These are phyloP conservation scores for Elysia chlorotica DNA, from an alignment of 1,140 invertebrate species.

Conservation along the genomic window DNA sequence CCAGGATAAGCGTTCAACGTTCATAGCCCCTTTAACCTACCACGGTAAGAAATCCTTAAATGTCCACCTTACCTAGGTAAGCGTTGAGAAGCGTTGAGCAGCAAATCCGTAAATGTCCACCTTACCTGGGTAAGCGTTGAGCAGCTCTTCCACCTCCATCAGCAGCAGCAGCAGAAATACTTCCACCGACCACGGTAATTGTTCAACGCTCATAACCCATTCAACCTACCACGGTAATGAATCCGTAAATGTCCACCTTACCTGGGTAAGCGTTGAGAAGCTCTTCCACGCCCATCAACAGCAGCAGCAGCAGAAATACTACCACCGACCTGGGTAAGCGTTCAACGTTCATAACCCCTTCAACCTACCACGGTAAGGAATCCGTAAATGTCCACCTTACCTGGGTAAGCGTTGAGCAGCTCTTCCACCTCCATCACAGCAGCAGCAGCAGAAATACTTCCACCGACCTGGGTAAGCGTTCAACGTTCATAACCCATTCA, in stretches of 20 bases:
- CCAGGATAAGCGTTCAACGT: neutral
- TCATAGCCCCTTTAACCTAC: neutral
- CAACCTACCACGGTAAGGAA: too few relatives aligned
- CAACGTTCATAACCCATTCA: neutral
- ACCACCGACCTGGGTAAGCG: too few relatives aligned
- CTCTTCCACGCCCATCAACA: slow-evolving; percentile 51
- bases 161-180: slow-evolving; percentile 50
- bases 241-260: slow-evolving; percentile 19
- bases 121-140: slow-evolving; percentile 48
- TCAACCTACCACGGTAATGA: neutral
- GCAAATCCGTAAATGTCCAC: too few relatives aligned
- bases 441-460: neutral
- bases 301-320: slow-evolving; percentile 35
- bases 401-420: too few relatives aligned
- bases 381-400: too few relatives aligned
- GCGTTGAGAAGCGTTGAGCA: too few relatives aligned
- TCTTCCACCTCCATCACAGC: neutral
- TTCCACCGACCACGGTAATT: too few relatives aligned
- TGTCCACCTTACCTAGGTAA: neutral
- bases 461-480: neutral
- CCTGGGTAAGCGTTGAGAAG: slow-evolving; percentile 47
- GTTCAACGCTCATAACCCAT: neutral
- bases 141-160: slow-evolving; percentile 49
- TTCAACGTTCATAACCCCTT: too few relatives aligned
- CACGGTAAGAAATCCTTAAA: neutral